Evolutionary conservation across 1,140 invertebrate species (phyloP).

Genomic region (Bombyx mori): DNA sequence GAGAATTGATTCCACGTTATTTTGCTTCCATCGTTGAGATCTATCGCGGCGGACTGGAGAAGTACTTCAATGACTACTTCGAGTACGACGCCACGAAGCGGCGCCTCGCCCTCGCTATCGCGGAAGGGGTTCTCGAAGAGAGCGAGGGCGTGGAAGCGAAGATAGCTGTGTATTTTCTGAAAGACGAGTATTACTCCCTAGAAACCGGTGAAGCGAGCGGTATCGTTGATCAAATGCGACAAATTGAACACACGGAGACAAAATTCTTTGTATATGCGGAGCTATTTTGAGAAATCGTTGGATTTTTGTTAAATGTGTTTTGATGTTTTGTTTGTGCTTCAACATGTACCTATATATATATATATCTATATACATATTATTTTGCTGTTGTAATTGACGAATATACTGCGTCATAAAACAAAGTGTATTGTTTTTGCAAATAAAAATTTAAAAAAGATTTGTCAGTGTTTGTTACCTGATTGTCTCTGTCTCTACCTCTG

Average conservation of each 20-base stretch:
- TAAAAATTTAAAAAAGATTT: not conserved
- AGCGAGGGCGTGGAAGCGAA: not conserved
- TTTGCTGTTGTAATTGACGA: not conserved
- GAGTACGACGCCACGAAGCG: not conserved
- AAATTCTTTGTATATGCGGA: constrained; percentile 1
- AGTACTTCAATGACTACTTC: constrained; percentile 3
- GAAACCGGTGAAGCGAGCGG: not conserved
- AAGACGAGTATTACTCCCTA: not conserved
- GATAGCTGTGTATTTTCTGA: constrained; percentile 2
- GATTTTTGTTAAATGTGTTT: not conserved
- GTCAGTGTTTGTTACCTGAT: not conserved
- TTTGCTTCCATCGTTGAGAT: constrained; percentile 1
- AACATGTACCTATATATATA: not conserved
- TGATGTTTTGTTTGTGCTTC: not conserved
- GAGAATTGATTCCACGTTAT: not conserved
- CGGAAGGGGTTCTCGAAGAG: not conserved
- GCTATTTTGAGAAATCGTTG: not conserved
- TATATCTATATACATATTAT: not conserved
- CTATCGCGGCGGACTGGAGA: not conserved
- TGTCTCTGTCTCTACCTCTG: no score
- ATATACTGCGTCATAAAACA: not conserved
- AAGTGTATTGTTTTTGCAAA: not conserved
- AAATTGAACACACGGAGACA: not conserved
- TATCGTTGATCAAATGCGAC: not conserved
- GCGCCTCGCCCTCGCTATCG: not conserved